A percentile compares a stretch with the other conserved stretches of the same genome.
phyloP scores from a whole-genome alignment of 2,888 invertebrate species.

The Saturnia pavonia region DNA sequence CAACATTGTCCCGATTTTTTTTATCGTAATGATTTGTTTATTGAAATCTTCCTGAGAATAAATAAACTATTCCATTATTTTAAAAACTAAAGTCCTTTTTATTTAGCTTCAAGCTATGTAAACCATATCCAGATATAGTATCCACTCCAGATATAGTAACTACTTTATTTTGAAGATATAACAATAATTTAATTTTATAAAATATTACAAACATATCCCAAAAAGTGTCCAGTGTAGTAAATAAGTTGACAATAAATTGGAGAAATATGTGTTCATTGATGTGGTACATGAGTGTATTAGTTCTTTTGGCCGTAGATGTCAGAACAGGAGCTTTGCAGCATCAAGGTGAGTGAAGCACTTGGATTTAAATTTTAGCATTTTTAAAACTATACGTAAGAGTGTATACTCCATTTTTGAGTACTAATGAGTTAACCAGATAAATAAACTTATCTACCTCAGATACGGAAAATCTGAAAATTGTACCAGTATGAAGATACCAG shows the following conservation, averaged over 20 bases:
- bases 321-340: slow-evolving; percentile 57
- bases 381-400: background rate
- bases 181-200: background rate
- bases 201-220: background rate
- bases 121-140: too few species aligned
- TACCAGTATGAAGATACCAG: too few species aligned
- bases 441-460: too few species aligned
- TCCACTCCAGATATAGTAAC: background rate
- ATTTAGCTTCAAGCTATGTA: too few species aligned
- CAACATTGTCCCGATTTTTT: too few species aligned
- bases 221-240: background rate
- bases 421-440: too few species aligned
- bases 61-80: too few species aligned
- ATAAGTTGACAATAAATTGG: slow-evolving; percentile 6
- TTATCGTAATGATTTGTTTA: too few species aligned
- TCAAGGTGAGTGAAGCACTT: slow-evolving; percentile 48
- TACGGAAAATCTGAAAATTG: too few species aligned
- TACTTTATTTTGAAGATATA: background rate
- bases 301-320: slow-evolving; percentile 56
- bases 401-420: too few species aligned
- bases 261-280: slow-evolving; percentile 50
- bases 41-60: too few species aligned
- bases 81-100: too few species aligned
- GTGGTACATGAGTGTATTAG: slow-evolving; percentile 58
- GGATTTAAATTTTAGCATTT: background rate